A percentile compares a stretch with the other conserved stretches of the same genome.
Conservation (phyloP, 2,797 vertebrate genomes). For the Ficedula albicollis region DNA sequence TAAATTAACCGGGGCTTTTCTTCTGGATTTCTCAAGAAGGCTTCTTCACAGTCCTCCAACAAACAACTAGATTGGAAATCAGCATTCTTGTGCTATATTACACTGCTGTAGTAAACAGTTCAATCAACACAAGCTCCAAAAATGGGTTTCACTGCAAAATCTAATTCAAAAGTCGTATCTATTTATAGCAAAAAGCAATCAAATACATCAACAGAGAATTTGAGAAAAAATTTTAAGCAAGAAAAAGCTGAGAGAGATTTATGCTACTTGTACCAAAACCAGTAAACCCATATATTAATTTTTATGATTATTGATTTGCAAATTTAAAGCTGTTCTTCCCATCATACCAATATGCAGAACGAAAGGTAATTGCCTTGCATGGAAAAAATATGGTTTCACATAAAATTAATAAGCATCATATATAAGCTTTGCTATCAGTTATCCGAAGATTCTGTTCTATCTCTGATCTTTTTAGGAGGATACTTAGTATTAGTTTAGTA, state of each 20-base stretch:
- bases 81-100: conserved; percentile 65
- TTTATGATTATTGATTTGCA: not conserved
- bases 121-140: conserved; percentile 31
- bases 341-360: not conserved
- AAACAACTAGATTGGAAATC: conserved; percentile 81
- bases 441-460: not conserved
- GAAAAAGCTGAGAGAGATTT: not conserved
- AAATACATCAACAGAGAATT: not conserved
- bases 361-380: not conserved
- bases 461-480: not conserved
- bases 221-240: not conserved
- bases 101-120: conserved; percentile 49
- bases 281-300: not conserved
- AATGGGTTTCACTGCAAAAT: conserved; percentile 16
- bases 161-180: conserved; percentile 27
- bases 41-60: conserved; percentile 91
- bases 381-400: not conserved
- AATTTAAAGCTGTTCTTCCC: not conserved
- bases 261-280: not conserved
- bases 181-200: not conserved
- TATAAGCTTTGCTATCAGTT: not conserved
- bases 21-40: conserved; percentile 91
- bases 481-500: not conserved
- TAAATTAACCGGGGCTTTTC: conserved; percentile 90
- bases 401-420: not conserved